phyloP scores from a whole-genome alignment of 2,888 invertebrate species.

The Aspidiotus rigidus region DNA sequence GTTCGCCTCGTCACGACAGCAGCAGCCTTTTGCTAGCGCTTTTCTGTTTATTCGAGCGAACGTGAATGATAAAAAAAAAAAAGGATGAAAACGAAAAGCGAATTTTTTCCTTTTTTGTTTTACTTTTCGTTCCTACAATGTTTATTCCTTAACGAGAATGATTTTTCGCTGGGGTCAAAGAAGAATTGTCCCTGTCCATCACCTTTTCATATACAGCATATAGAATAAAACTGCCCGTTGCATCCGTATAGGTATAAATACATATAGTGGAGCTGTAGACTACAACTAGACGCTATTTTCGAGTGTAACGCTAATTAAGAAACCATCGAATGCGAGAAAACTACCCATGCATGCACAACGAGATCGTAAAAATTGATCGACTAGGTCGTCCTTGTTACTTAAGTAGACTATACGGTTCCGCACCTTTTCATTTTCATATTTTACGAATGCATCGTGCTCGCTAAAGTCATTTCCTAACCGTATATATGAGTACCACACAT shows the following conservation, averaged over 20 bases:
- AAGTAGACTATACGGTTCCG: background rate
- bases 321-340: background rate
- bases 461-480: too few species aligned
- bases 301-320: background rate
- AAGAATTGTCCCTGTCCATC: background rate
- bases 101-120: background rate
- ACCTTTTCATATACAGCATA: background rate
- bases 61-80: conserved; percentile 16
- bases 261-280: background rate
- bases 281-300: background rate
- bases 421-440: background rate
- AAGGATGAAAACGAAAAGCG: background rate
- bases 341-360: background rate
- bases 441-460: background rate
- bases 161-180: background rate
- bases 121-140: background rate
- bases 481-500: too few species aligned
- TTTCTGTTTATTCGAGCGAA: conserved; percentile 26
- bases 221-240: background rate
- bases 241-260: background rate
- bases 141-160: background rate
- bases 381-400: conserved; percentile 1
- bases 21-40: background rate
- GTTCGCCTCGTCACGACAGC: background rate
- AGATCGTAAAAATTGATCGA: conserved; percentile 2